A percentile compares a stretch with the other conserved stretches of the same genome.
Evolutionary conservation across 2,797 vertebrate species (phyloP).

Genomic region (Rhodeus uyekii): DNA sequence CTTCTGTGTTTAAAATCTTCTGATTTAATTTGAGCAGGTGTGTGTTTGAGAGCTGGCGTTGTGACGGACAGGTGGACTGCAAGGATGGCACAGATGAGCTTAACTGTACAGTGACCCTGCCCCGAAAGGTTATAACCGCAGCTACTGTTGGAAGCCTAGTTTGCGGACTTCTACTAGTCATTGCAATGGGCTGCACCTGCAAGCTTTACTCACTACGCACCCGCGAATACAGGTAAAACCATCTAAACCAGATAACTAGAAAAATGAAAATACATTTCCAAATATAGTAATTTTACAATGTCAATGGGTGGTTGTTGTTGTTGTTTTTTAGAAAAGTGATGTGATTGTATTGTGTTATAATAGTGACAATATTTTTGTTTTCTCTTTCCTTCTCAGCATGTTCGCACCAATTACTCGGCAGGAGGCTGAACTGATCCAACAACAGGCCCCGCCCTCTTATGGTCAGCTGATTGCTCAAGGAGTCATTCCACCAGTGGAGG

Average conservation of each 20-base stretch:
- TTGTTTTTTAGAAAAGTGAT: background rate
- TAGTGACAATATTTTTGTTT: background rate
- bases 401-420: slow-evolving; percentile 87
- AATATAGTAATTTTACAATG: background rate
- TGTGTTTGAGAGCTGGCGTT: slow-evolving; percentile 92
- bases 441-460: slow-evolving; percentile 91
- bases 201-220: slow-evolving; percentile 89
- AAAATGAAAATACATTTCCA: background rate
- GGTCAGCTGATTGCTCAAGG: slow-evolving; percentile 92
- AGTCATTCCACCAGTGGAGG: slow-evolving; percentile 89
- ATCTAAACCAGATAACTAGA: background rate
- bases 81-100: slow-evolving; percentile 87
- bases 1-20: background rate
- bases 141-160: slow-evolving; percentile 90
- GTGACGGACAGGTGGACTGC: slow-evolving; percentile 90
- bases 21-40: slow-evolving; percentile 70
- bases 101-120: slow-evolving; percentile 83
- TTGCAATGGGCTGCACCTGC: slow-evolving; percentile 92
- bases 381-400: slow-evolving; percentile 70
- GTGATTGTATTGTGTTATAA: background rate
- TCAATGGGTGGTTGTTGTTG: too few relatives aligned
- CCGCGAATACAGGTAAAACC: slow-evolving; percentile 82
- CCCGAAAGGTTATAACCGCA: slow-evolving; percentile 90
- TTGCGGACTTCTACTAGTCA: slow-evolving; percentile 88
- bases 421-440: slow-evolving; percentile 88